Percentiles rank a stretch among this genome's conserved stretches.
Conservation (phyloP, 2,888 invertebrate genomes). For the Siphlonurus alternatus region DNA sequence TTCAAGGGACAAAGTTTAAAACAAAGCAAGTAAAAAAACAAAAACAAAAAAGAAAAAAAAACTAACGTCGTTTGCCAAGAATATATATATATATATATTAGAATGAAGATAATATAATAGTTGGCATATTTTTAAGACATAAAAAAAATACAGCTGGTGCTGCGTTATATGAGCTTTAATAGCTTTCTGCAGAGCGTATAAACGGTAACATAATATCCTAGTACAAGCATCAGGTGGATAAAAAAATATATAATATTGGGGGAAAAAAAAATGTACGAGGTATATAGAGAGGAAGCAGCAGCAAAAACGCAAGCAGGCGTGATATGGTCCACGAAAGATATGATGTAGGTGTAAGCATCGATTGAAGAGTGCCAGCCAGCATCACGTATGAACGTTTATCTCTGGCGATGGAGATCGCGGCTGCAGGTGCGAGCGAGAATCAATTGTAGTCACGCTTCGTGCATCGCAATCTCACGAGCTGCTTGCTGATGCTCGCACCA, state of each 20-base stretch:
- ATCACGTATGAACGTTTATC: too few species aligned
- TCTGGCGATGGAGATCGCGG: too few species aligned
- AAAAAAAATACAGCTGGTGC: not conserved
- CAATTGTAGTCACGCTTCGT: too few species aligned
- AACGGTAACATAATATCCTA: not conserved
- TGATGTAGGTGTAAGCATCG: too few species aligned
- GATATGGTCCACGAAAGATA: too few species aligned
- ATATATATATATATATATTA: not conserved
- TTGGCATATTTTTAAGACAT: not conserved
- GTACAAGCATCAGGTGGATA: not conserved
- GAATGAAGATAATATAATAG: not conserved
- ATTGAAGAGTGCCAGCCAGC: not conserved
- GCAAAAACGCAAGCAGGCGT: too few species aligned
- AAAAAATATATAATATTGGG: too few species aligned
- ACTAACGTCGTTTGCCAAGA: not conserved
- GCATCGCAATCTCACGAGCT: too few species aligned
- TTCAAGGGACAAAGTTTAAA: not conserved
- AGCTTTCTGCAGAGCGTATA: not conserved
- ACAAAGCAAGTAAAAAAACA: not conserved
- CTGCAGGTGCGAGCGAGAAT: too few species aligned
- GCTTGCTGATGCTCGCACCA: too few species aligned
- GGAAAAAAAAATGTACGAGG: not conserved
- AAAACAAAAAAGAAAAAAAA: not conserved
- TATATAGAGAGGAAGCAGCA: too few species aligned
- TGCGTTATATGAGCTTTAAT: not conserved